Evolutionary conservation across 1,140 invertebrate species (phyloP), one percentile per base, ranked within the genome.

Genomic region (Ceratina calcarata): DNA sequence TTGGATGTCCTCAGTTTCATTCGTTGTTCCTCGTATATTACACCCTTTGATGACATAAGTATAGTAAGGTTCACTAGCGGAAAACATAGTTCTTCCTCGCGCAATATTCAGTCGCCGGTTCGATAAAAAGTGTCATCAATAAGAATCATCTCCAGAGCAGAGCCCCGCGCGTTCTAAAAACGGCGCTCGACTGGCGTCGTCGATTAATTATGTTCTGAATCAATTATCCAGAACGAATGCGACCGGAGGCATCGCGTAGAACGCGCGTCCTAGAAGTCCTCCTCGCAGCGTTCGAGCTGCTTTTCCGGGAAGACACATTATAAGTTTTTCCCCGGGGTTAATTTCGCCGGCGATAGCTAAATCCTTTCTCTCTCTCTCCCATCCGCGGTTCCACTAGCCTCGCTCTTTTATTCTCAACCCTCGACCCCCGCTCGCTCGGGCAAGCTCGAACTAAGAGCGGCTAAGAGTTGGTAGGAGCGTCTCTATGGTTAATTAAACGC

Each of bases 401-500:
- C 81, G 86, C 69, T 89, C 83, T 75, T 82, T 84, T 79, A 76
- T 81, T 87, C 85, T 71, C 55, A 18, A 84, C 78, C 69, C 74
- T 82, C 69, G 79, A 71, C 78, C 80, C 71, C 81, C 76, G 62
- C 77, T 67, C 55, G 55, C 67, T 81, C 70, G 60, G 85, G 84
- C 87, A 78, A 87, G 87, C 88, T 89, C 84, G 85, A 91, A 90
- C 89, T 90, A 91, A 91, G 88, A 91, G 88, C 89, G 80, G 85
- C 88, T 90, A 91, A 91, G 91, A 91, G 89, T 91, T 85, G 85
- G 89, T 89, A 87, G 88, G 87, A 91, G 90, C 89, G 89, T 91
- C 91, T 92, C 91, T 92, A 91, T 91, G 90, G 91, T 92, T 92
- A 92, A 92, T 92, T 92, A 92, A 91, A 92, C 91, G 91, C 91